Base-by-base conservation (phyloP, 1,140 invertebrate species). In the Lepidurus packardi region DNA sequence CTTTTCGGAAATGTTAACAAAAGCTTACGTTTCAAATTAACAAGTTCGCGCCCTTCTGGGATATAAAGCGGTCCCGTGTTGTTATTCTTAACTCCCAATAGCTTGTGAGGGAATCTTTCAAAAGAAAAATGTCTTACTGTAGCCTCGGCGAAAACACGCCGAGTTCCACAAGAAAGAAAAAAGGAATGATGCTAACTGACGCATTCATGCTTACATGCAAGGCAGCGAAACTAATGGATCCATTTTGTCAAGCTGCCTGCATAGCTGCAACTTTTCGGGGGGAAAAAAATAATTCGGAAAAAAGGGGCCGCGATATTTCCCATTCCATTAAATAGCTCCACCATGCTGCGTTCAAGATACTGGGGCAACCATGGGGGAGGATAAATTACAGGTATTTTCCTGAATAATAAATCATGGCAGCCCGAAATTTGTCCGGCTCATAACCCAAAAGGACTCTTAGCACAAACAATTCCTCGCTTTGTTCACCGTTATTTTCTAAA, bases 321-420 rank as follows among this genome's bases (percentile, higher is more conserved):
- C 53, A 65, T 65, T 65, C 53, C 53, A 65, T 65, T 65, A 65
- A 9, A 65, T 21, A 65, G 53, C 53, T 9, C 53, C 16, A 65
- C 53, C 53, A 65, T 21, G 53, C 53, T 65, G 53, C 7, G 16
- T 65, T 65, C 53, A 65, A 16, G 53, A 65, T 4, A 7, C 53
- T 65, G 53, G 53, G 16, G 16, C 53, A 65, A 65, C 53, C 21
- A 65, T 65, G 53, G 53, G 13, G 53, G 53, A 65, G 53, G 53
- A 65, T 65, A 65, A 65, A 65, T 65, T 65, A 65, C 53, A 65
- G 53, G 53, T 65, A 65, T 65, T 65, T 65, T 65, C 53, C 53
- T 65, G 53, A 65, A 65, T 65, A 65, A 65, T 65, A 65, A 65
- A 65, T 65, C 53, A n/a, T 65, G 53, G 53, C 53, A 65, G 21